A percentile compares a stretch with the other conserved stretches of the same genome.
phyloP scores from a whole-genome alignment of 1,140 invertebrate genomes.

The Planococcus citri region DNA sequence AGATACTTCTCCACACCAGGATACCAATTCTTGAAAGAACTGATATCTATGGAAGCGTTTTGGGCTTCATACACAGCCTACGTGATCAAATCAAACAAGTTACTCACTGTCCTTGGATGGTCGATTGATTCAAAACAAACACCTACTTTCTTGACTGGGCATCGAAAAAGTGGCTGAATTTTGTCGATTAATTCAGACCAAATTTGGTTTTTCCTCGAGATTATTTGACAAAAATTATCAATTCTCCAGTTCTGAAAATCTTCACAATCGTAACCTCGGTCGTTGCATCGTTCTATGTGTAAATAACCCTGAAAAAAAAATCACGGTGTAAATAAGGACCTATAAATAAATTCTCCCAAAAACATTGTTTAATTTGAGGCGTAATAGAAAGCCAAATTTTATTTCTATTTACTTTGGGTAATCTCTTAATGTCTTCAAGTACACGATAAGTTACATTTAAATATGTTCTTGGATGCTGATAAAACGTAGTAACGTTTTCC shows the following conservation, averaged over 20 bases:
- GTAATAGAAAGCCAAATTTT: too few relatives aligned
- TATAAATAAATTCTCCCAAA: too few relatives aligned
- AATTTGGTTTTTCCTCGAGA: conserved; percentile 4
- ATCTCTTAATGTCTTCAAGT: neutral
- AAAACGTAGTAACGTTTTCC: neutral
- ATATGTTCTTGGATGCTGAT: neutral
- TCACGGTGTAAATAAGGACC: too few relatives aligned
- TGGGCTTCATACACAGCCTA: too few relatives aligned
- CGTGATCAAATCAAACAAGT: too few relatives aligned
- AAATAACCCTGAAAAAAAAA: too few relatives aligned
- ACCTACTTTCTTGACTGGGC: conserved; percentile 19
- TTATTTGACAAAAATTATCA: neutral
- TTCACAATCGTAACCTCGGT: conserved; percentile 13
- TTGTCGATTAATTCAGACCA: neutral
- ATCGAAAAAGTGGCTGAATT: neutral
- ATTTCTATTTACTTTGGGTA: neutral
- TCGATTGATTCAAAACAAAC: neutral
- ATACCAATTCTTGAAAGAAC: too few relatives aligned
- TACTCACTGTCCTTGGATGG: too few relatives aligned
- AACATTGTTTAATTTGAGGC: too few relatives aligned
- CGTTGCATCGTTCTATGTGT: conserved; percentile 12
- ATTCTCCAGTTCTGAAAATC: conserved; percentile 21
- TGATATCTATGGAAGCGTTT: too few relatives aligned
- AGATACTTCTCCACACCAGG: too few relatives aligned
- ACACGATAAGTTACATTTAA: neutral